Conservation (phyloP, 1,140 invertebrate species). For the Tribolium madens region DNA sequence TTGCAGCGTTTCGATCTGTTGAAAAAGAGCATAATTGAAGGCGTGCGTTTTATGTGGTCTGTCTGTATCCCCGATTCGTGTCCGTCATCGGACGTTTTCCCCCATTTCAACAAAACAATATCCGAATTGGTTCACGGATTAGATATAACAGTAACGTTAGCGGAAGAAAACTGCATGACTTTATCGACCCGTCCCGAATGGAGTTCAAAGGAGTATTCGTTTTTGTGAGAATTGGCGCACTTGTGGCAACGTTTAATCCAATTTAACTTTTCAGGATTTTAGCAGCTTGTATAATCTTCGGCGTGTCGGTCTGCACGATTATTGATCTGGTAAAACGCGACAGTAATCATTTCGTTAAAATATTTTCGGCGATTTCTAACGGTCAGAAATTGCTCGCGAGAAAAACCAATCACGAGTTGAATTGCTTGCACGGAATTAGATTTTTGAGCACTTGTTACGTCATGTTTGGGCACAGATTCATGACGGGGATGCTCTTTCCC, state of each 20-base stretch:
- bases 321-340: conserved; percentile 40
- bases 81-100: conserved; percentile 45
- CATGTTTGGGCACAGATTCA: conserved; percentile 56
- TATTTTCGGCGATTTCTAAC: conserved; percentile 52
- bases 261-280: conserved; percentile 45
- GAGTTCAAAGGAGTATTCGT: conserved; percentile 43
- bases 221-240: conserved; percentile 47
- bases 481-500: conserved; percentile 58
- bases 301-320: conserved; percentile 40
- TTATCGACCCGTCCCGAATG: conserved; percentile 47
- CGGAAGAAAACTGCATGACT: conserved; percentile 49
- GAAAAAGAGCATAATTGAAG: conserved; percentile 50
- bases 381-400: conserved; percentile 49
- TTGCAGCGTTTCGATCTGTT: conserved; percentile 51
- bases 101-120: conserved; percentile 55
- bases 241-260: conserved; percentile 1
- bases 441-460: conserved; percentile 58
- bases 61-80: conserved; percentile 58
- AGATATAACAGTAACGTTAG: conserved; percentile 48
- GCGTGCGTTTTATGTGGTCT: conserved; percentile 51
- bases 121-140: conserved; percentile 52
- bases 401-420: conserved; percentile 42
- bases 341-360: conserved; percentile 28
- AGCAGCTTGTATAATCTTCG: conserved; percentile 38
- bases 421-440: conserved; percentile 57